A percentile compares a stretch with the other conserved stretches of the same genome.
phyloP scores from a whole-genome alignment of 2,888 invertebrate genomes.

The Alcis repandata region DNA sequence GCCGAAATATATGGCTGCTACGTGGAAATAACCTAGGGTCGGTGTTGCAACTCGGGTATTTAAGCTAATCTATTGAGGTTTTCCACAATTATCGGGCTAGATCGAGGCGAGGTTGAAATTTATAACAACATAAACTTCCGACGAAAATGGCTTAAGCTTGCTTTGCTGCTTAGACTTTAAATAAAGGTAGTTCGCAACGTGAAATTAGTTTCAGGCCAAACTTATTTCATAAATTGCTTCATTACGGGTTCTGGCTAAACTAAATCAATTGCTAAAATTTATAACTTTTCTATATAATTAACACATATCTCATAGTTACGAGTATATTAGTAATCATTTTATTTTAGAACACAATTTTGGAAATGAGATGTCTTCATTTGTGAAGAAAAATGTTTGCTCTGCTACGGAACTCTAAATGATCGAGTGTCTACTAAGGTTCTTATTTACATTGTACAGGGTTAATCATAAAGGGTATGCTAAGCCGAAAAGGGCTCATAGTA shows the following conservation, averaged over 20 bases:
- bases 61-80: conserved; percentile 62
- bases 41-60: conserved; percentile 51
- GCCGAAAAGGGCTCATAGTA: too few relatives aligned
- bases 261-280: background rate
- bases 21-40: conserved; percentile 37
- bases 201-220: conserved; percentile 13
- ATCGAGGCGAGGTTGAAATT: conserved; percentile 66
- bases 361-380: too few relatives aligned
- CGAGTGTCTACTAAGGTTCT: too few relatives aligned
- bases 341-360: too few relatives aligned
- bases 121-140: conserved; percentile 67
- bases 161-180: conserved; percentile 44
- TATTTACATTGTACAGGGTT: too few relatives aligned
- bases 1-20: conserved; percentile 36
- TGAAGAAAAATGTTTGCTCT: too few relatives aligned
- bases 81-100: conserved; percentile 65
- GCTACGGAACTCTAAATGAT: too few relatives aligned
- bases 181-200: conserved; percentile 28
- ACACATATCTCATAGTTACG: background rate
- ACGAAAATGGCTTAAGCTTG: conserved; percentile 58
- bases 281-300: too few relatives aligned
- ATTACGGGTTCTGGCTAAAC: background rate
- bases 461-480: too few relatives aligned
- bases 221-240: conserved; percentile 4
- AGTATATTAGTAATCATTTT: too few relatives aligned